Evolutionary conservation across 2,797 vertebrate species (phyloP).

Genomic region (Chaenodraco wilsoni): DNA sequence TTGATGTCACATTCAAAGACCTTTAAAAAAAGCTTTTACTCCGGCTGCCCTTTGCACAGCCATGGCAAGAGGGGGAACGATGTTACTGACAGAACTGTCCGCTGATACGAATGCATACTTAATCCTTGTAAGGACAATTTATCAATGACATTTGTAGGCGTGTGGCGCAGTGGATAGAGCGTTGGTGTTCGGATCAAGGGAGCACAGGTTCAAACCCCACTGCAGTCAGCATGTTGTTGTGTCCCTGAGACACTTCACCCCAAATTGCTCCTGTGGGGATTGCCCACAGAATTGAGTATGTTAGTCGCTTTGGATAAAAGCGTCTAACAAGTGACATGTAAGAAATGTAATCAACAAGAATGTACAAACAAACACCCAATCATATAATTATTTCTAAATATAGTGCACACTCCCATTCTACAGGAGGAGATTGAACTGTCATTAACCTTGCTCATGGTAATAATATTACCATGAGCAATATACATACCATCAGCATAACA

Average conservation of each 20-base stretch:
- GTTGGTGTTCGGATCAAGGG: too few species aligned
- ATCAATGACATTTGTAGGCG: not conserved
- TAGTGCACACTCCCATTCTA: not conserved
- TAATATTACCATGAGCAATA: too few species aligned
- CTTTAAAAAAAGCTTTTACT: conserved; percentile 41
- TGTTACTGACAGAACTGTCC: conserved; percentile 3
- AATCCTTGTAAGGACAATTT: not conserved
- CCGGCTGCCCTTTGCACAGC: conserved; percentile 5
- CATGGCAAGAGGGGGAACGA: conserved; percentile 40
- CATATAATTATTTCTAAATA: not conserved
- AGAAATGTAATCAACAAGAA: not conserved
- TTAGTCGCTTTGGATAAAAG: too few species aligned
- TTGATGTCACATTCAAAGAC: conserved; percentile 47
- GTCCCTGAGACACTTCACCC: too few species aligned
- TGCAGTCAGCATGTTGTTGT: too few species aligned
- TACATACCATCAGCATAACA: too few species aligned
- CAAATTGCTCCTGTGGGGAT: too few species aligned
- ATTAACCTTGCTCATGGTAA: not conserved
- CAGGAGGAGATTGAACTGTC: not conserved
- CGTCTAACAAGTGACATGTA: too few species aligned
- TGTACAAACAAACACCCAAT: not conserved
- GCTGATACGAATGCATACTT: not conserved
- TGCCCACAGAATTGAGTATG: too few species aligned
- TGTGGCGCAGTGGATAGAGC: too few species aligned
- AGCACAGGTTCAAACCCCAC: too few species aligned